These are phyloP conservation scores for Adineta ricciae DNA, from an alignment of 2,888 invertebrate genomes.

Conservation along the genomic window DNA sequence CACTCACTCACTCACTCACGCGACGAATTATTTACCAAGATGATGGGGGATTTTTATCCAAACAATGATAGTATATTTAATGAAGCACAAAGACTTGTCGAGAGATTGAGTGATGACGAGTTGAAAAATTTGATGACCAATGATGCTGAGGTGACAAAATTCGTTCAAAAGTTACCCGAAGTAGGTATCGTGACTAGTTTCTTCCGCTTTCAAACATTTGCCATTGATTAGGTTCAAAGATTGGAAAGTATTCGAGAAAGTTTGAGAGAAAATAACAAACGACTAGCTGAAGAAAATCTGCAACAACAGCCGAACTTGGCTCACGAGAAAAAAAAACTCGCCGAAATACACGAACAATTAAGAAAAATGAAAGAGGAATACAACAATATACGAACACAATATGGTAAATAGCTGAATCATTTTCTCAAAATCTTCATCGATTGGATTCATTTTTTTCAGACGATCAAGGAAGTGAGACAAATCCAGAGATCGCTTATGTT, in stretches of 20 bases:
- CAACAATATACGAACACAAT: background rate
- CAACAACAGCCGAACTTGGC: background rate
- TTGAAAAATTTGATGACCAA: background rate
- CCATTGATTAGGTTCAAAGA: background rate
- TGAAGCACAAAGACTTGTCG: background rate
- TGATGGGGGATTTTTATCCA: background rate
- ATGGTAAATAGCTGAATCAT: background rate
- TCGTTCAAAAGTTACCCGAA: background rate
- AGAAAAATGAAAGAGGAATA: background rate
- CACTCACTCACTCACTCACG: background rate
- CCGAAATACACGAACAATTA: background rate
- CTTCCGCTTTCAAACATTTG: no score
- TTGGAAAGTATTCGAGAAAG: background rate
- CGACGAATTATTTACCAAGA: background rate
- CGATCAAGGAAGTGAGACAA: background rate
- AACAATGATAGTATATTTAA: background rate
- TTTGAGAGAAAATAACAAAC: background rate
- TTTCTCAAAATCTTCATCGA: background rate
- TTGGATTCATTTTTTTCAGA: no score
- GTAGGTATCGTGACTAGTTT: no score
- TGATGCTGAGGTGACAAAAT: background rate
- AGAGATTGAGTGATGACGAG: background rate
- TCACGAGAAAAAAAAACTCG: background rate
- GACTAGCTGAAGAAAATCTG: background rate
- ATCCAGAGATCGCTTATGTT: background rate